phyloP scores from a whole-genome alignment of 1,140 invertebrate species.

The Zaprionus kolodkinae region DNA sequence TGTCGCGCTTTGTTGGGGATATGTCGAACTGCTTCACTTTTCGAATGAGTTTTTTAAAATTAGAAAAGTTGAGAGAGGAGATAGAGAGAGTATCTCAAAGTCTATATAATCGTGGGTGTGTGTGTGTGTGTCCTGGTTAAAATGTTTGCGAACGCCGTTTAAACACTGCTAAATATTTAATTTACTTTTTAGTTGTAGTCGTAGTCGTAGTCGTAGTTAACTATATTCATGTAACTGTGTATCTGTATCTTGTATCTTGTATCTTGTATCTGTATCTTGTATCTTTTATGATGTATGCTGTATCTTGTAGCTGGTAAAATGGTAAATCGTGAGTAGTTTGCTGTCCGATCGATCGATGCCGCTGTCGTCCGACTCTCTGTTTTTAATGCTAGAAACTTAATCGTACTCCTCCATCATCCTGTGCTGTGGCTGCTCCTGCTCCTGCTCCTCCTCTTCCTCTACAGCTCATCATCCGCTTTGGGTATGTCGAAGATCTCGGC shows the following conservation, averaged over 20 bases:
- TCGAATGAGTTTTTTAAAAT: constrained; percentile 19
- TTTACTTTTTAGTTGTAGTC: constrained; percentile 38
- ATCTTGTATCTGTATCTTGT: constrained; percentile 28
- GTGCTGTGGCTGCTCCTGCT: constrained; percentile 45
- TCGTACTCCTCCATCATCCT: constrained; percentile 40
- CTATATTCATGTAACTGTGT: constrained; percentile 48
- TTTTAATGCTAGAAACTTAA: constrained; percentile 65
- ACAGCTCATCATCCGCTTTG: constrained; percentile 90
- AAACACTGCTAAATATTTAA: constrained; percentile 63
- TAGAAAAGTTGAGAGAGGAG: constrained; percentile 4
- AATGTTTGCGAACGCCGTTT: constrained; percentile 49
- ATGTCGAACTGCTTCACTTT: constrained; percentile 59
- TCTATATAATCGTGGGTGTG: constrained; percentile 24
- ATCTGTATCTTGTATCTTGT: constrained; percentile 28
- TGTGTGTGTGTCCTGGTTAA: constrained; percentile 16
- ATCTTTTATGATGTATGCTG: constrained; percentile 22
- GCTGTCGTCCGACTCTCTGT: constrained; percentile 16
- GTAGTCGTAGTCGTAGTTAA: constrained; percentile 58
- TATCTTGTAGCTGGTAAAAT: constrained; percentile 29
- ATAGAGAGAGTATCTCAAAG: constrained; percentile 29
- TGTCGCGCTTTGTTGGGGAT: constrained; percentile 69
- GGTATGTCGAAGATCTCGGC: constrained; percentile 99
- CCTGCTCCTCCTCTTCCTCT: constrained; percentile 26
- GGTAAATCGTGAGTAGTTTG: constrained; percentile 54
- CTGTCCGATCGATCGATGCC: constrained; percentile 38